Evolutionary conservation across 2,113 vertebrate species (phyloP).

Genomic region (Cricetomys ansorgei): DNA sequence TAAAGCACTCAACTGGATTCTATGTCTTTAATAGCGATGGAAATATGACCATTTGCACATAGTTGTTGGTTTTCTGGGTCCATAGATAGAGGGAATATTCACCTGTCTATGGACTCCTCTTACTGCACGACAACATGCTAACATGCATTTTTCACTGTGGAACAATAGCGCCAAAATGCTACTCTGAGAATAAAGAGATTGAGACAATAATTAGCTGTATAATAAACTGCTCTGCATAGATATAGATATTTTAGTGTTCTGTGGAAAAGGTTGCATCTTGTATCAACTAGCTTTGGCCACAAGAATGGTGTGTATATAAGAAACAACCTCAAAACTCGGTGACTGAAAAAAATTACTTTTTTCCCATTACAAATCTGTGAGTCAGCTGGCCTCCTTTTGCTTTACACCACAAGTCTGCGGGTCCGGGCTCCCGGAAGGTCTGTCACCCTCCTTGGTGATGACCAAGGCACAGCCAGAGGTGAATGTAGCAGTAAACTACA

Average conservation of each 20-base stretch:
- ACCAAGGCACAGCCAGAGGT: background rate
- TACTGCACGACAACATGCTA: constrained; percentile 11
- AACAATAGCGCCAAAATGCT: constrained; percentile 36
- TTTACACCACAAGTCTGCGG: background rate
- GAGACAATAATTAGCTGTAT: background rate
- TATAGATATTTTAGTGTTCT: constrained; percentile 40
- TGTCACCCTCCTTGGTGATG: constrained; percentile 7
- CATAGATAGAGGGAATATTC: background rate
- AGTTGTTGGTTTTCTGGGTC: background rate
- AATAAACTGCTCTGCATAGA: constrained; percentile 45
- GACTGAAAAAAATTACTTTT: background rate
- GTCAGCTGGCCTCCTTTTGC: constrained; percentile 36
- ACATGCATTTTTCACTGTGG: constrained; percentile 33
- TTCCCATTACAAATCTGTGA: constrained; percentile 21
- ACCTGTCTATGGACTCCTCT: background rate
- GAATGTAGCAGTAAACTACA: too few relatives aligned
- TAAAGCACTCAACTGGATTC: background rate
- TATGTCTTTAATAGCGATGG: background rate
- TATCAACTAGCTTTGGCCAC: constrained; percentile 50
- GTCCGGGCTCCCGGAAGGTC: background rate
- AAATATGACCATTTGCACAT: constrained; percentile 47
- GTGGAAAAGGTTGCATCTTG: constrained; percentile 44
- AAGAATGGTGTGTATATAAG: constrained; percentile 36
- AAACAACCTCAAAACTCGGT: constrained; percentile 34
- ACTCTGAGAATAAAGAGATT: background rate